These are phyloP conservation scores for Oscheius sp. DNA, from an alignment of 2,888 invertebrate species.

Conservation along the genomic window DNA sequence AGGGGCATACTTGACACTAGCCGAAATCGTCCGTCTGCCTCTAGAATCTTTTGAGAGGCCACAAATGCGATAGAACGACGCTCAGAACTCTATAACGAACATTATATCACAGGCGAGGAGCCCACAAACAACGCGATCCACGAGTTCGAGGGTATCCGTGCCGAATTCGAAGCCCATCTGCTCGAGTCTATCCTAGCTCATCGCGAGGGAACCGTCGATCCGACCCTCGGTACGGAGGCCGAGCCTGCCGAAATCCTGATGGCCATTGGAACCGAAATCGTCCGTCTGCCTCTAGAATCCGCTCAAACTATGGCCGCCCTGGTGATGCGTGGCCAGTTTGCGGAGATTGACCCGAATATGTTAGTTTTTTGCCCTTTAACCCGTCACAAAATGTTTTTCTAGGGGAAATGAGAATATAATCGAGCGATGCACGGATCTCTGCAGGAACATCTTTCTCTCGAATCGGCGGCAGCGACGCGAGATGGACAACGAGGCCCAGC, in stretches of 20 bases:
- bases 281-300: background rate
- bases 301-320: background rate
- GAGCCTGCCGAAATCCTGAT: background rate
- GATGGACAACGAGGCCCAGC: constrained; percentile 24
- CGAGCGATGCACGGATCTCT: background rate
- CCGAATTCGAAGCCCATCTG: too few species aligned
- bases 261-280: constrained; percentile 9
- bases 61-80: too few species aligned
- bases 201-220: too few species aligned
- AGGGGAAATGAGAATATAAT: background rate
- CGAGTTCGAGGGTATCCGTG: too few species aligned
- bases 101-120: too few species aligned
- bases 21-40: too few species aligned
- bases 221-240: background rate
- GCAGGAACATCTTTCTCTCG: background rate
- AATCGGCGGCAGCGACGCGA: background rate
- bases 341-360: background rate
- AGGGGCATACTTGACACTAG: too few species aligned
- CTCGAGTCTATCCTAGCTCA: too few species aligned
- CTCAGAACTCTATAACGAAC: too few species aligned
- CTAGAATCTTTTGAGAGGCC: too few species aligned
- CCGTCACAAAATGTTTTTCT: background rate
- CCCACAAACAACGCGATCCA: too few species aligned
- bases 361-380: background rate
- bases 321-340: background rate